Evolutionary conservation across 2,113 vertebrate genomes (phyloP), one percentile per base, ranked within the genome.

Genomic region (Oryzias woworae): DNA sequence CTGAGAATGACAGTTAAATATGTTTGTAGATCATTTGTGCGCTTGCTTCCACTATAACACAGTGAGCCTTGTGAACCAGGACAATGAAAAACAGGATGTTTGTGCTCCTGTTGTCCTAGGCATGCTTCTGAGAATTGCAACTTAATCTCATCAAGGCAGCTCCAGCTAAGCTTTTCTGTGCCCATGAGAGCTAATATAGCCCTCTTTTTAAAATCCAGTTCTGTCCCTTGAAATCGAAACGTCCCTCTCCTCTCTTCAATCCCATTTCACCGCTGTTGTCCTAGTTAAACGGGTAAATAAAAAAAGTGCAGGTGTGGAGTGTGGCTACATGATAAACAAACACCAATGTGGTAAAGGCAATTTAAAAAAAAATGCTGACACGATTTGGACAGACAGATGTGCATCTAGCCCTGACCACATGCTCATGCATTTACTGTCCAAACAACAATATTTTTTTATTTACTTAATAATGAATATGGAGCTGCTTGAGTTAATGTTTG

Each of bases 261-360:
- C 82, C 77, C 72, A 20, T 77, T 83, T 78, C 75, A 78, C 83
- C 81, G 84, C 73, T 84, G 66, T 65, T 82, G 74, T 77, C 78
- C 69, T 79, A 80, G 73, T 89, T 84, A 89, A 88, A 84, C 76
- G 77, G 75, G 53, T 66, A 84, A 84, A 85, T 83, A 69, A 83
- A 86, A 62, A 73, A 36, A 65, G 55, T 75, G 71, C 62, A 67
- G 70, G 73, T 61, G 71, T 69, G 63, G 46, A 67, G 56, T 66
- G 69, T 54, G 66, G 50, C 66, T 23, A 61, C 65, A 63, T 52
- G 75, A 60, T 77, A 74, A 83, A 78, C 71, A 75, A 78, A 78
- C 66, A 61, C 54, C 28, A 48, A 62, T 55, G 36, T 18, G 41
- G 71, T 64, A 58, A 67, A 47, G 49, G 54, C 31, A 71, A 36